Evolutionary conservation across 2,888 invertebrate genomes (phyloP).

Genomic region (Archips xylosteana): DNA sequence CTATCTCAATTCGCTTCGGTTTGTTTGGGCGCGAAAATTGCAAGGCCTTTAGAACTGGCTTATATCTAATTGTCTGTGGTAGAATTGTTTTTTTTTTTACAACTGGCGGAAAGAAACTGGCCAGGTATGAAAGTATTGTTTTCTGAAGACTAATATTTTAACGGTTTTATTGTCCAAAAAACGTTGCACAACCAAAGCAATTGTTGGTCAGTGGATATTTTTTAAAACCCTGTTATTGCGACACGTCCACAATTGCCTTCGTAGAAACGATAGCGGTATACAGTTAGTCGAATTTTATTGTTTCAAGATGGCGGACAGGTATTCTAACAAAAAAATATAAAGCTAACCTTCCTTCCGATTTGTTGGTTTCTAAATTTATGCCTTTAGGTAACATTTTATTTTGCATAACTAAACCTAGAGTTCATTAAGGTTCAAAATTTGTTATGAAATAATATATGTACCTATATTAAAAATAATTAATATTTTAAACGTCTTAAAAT

Average conservation of each 20-base stretch:
- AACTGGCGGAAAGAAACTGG: constrained; percentile 24
- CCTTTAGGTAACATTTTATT: too few relatives aligned
- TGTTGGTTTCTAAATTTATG: not conserved
- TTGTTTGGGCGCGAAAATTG: constrained; percentile 33
- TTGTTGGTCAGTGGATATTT: constrained; percentile 49
- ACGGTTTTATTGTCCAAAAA: constrained; percentile 67
- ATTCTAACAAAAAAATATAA: not conserved
- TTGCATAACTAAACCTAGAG: too few relatives aligned
- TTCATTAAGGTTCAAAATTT: too few relatives aligned
- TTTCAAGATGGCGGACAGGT: constrained; percentile 27
- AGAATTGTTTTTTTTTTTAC: constrained; percentile 18
- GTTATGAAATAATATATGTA: too few relatives aligned
- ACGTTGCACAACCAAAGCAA: constrained; percentile 69
- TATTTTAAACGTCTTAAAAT: too few relatives aligned
- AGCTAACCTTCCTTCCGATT: constrained; percentile 5
- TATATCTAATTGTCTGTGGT: constrained; percentile 13
- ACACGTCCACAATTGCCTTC: constrained; percentile 32
- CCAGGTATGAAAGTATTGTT: constrained; percentile 73
- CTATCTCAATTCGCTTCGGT: constrained; percentile 33
- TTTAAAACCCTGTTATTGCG: constrained; percentile 28
- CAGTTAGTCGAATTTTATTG: constrained; percentile 19
- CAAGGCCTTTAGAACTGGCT: constrained; percentile 22
- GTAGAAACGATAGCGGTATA: constrained; percentile 26
- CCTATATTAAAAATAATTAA: too few relatives aligned
- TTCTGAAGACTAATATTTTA: constrained; percentile 54